A percentile compares a stretch with the other conserved stretches of the same genome.
Conservation (phyloP, 2,113 vertebrate species). For the Anoplopoma fimbria region DNA sequence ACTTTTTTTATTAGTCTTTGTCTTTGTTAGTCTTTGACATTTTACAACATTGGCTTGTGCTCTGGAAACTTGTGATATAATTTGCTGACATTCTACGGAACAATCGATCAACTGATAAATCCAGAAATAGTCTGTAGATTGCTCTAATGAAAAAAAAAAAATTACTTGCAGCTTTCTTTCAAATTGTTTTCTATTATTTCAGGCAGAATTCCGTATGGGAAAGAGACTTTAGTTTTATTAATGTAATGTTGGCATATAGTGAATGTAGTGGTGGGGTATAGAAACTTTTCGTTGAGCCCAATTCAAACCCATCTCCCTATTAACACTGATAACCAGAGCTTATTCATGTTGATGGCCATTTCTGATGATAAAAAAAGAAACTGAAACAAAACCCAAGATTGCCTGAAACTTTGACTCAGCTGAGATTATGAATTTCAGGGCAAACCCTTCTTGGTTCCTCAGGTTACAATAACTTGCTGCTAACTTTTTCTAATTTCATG, state of each 20-base stretch:
- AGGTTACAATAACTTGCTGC: not conserved
- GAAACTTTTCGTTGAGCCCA: not conserved
- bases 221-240: not conserved
- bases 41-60: not conserved
- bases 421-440: not conserved
- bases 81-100: not conserved
- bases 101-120: too few species aligned
- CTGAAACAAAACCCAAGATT: not conserved
- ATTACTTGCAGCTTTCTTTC: not conserved
- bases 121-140: not conserved
- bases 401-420: not conserved
- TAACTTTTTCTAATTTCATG: constrained; percentile 28
- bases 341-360: not conserved
- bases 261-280: too few species aligned
- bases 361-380: not conserved
- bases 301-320: not conserved
- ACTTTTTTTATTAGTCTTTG: not conserved
- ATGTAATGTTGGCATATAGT: not conserved
- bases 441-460: not conserved
- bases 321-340: not conserved
- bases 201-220: not conserved
- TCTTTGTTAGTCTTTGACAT: too few species aligned
- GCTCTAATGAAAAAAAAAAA: not conserved
- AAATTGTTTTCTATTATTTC: not conserved
- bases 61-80: not conserved